Conservation (phyloP, 2,113 vertebrate genomes). For the Octodon degus region DNA sequence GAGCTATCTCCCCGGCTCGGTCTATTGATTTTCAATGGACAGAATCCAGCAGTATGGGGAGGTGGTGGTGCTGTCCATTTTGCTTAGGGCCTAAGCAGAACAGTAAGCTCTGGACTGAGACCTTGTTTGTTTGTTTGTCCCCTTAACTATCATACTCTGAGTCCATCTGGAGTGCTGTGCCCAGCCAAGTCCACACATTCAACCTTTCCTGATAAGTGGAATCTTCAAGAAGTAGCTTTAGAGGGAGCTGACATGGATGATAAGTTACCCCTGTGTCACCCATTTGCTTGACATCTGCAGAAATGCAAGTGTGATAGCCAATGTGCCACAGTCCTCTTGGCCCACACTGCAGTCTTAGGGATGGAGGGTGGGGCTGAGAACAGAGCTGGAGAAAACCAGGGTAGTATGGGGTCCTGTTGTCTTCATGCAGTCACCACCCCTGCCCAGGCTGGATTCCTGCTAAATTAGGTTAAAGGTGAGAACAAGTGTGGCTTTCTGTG, state of each 20-base stretch:
- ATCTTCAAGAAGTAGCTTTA: not conserved
- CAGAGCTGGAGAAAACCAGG: not conserved
- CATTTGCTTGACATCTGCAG: not conserved
- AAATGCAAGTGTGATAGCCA: conserved; percentile 15
- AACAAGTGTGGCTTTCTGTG: conserved; percentile 12
- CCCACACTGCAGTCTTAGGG: not conserved
- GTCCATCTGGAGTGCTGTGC: not conserved
- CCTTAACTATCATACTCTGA: not conserved
- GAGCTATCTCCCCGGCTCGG: too few species aligned
- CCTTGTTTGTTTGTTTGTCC: not conserved
- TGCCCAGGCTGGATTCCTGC: not conserved
- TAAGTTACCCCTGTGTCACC: not conserved
- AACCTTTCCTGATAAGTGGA: not conserved
- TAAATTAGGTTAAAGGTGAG: not conserved
- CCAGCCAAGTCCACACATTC: not conserved
- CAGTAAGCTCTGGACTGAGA: not conserved
- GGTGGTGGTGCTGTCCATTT: not conserved
- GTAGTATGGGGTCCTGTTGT: not conserved
- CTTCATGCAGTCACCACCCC: not conserved
- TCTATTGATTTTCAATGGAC: not conserved
- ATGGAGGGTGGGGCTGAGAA: not conserved
- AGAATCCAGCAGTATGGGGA: not conserved
- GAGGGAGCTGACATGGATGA: not conserved
- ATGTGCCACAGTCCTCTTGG: not conserved
- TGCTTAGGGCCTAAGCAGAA: not conserved